phyloP scores from a whole-genome alignment of 2,797 vertebrate species.

The Anabas testudineus region DNA sequence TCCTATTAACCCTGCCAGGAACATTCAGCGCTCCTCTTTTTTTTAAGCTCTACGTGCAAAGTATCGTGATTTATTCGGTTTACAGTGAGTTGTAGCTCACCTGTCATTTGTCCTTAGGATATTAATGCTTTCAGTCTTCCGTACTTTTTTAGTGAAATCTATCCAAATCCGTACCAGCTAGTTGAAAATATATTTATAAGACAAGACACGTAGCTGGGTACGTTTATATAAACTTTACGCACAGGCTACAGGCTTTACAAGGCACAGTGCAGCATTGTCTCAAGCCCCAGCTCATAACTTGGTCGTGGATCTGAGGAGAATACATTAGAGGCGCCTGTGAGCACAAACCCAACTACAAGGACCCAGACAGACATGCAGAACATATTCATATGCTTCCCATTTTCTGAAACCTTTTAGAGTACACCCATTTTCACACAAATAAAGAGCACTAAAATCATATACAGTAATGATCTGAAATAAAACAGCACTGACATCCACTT shows the following conservation, averaged over 20 bases:
- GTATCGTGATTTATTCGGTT: not conserved
- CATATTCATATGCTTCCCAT: not conserved
- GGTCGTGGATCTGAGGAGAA: not conserved
- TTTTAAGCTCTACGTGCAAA: not conserved
- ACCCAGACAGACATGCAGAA: not conserved
- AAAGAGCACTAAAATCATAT: no score
- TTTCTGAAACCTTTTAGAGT: no score
- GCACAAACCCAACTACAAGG: not conserved
- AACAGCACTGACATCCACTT: not conserved
- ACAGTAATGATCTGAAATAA: not conserved
- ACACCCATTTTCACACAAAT: not conserved
- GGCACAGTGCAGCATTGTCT: not conserved
- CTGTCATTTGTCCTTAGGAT: not conserved
- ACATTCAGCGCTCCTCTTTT: not conserved
- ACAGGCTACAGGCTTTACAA: constrained; percentile 9
- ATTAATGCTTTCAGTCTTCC: not conserved
- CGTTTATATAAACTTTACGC: not conserved
- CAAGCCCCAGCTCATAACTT: not conserved
- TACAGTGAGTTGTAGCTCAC: not conserved
- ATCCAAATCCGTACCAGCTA: not conserved
- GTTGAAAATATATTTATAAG: not conserved
- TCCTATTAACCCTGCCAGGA: not conserved
- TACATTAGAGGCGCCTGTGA: not conserved
- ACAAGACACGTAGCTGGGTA: not conserved
- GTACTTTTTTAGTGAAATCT: not conserved